Percentiles rank a stretch among this genome's conserved stretches.
Conservation (phyloP, 2,113 vertebrate genomes). For the Podiceps cristatus region DNA sequence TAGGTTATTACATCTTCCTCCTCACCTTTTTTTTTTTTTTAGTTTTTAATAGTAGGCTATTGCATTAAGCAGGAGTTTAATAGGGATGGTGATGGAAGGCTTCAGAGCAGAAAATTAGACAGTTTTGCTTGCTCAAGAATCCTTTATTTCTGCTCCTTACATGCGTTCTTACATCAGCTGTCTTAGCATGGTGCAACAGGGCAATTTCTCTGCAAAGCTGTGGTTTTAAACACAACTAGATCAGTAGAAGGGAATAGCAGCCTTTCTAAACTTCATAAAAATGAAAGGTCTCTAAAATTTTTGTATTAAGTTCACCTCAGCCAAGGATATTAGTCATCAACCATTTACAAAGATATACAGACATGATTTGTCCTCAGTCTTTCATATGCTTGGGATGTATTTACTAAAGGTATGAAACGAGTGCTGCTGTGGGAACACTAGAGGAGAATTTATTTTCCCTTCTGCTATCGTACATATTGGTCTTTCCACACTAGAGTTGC, state of each 20-base stretch:
- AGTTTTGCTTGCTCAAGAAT: background rate
- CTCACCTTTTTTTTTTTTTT: background rate
- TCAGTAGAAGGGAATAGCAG: background rate
- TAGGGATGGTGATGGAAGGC: background rate
- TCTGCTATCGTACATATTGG: background rate
- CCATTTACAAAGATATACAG: background rate
- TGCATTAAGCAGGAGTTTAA: background rate
- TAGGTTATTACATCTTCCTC: background rate
- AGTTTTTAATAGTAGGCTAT: background rate
- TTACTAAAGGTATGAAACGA: background rate
- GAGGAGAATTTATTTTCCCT: background rate
- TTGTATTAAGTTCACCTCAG: background rate
- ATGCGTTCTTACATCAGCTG: background rate
- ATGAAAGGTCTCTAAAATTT: background rate
- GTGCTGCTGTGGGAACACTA: background rate
- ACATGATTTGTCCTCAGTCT: background rate
- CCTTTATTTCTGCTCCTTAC: conserved; percentile 20
- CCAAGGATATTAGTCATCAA: background rate
- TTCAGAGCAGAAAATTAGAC: background rate
- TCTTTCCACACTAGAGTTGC: background rate
- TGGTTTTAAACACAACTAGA: background rate
- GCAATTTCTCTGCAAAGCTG: background rate
- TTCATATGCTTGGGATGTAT: background rate
- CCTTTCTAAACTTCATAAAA: background rate
- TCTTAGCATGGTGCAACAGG: background rate